Conservation (phyloP, 2,113 vertebrate genomes). For the Numida meleagris region DNA sequence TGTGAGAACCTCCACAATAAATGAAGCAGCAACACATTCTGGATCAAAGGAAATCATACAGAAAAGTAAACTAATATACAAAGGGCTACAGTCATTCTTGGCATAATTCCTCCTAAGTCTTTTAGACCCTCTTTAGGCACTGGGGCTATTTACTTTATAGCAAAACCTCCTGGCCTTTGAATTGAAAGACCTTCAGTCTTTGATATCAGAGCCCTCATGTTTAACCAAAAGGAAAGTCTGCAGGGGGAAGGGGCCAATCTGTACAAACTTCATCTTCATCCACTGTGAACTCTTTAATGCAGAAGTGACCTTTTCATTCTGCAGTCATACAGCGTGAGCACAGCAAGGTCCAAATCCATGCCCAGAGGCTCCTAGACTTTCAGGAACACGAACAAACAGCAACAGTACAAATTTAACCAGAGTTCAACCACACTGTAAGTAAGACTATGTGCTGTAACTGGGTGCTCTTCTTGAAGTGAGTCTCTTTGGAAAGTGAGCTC, state of each 20-base stretch:
- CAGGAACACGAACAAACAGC: not conserved
- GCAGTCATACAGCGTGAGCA: not conserved
- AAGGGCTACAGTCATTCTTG: slow-evolving; percentile 23
- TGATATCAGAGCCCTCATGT: slow-evolving; percentile 1
- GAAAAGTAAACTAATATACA: slow-evolving; percentile 21
- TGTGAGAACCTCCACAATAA: slow-evolving; percentile 37
- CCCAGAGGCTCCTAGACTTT: not conserved
- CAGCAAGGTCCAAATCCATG: not conserved
- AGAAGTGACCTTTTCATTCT: not conserved
- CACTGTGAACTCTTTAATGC: not conserved
- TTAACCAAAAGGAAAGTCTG: not conserved
- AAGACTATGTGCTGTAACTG: not conserved
- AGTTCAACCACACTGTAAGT: not conserved
- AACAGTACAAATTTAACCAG: not conserved
- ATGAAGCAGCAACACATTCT: slow-evolving; percentile 32
- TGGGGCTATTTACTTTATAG: slow-evolving; percentile 3
- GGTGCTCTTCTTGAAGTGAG: not conserved
- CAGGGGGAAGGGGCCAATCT: not conserved
- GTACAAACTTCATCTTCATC: not conserved
- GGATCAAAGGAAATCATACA: slow-evolving; percentile 47
- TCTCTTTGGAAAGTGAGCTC: not conserved
- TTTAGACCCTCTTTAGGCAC: not conserved
- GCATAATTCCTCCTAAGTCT: not conserved
- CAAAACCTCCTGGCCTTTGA: slow-evolving; percentile 11
- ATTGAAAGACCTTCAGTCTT: slow-evolving; percentile 11